Conservation (phyloP, 2,888 invertebrate genomes). For the Nemapogon koenigi region DNA sequence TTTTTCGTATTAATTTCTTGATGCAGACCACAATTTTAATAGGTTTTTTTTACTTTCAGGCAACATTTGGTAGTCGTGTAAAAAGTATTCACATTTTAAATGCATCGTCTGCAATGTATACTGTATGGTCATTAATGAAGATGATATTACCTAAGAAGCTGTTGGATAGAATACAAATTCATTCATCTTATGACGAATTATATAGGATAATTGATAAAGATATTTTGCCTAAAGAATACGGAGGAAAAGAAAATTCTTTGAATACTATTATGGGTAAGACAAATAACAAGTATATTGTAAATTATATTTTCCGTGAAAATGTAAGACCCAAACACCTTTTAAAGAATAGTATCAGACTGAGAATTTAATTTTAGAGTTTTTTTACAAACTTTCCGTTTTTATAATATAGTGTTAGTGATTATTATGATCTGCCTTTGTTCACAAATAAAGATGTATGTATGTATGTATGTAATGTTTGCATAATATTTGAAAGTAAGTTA, state of each 20-base stretch:
- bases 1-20: too few species aligned
- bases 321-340: not conserved
- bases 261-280: slow-evolving; percentile 37
- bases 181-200: slow-evolving; percentile 32
- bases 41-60: too few species aligned
- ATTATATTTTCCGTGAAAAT: too few species aligned
- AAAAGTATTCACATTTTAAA: slow-evolving; percentile 46
- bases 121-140: slow-evolving; percentile 35
- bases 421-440: too few species aligned
- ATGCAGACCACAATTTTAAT: too few species aligned
- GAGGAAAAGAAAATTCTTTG: slow-evolving; percentile 33
- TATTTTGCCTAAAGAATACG: slow-evolving; percentile 39
- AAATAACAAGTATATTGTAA: not conserved
- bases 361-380: not conserved
- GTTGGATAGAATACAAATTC: slow-evolving; percentile 34
- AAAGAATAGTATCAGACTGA: not conserved
- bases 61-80: not conserved
- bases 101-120: slow-evolving; percentile 31
- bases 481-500: too few species aligned
- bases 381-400: not conserved
- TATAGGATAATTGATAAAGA: slow-evolving; percentile 31
- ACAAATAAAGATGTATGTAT: too few species aligned
- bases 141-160: slow-evolving; percentile 44
- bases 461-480: too few species aligned
- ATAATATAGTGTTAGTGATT: too few species aligned